Conservation (phyloP, 1,140 invertebrate species). For the Drosophila lacertosa region DNA sequence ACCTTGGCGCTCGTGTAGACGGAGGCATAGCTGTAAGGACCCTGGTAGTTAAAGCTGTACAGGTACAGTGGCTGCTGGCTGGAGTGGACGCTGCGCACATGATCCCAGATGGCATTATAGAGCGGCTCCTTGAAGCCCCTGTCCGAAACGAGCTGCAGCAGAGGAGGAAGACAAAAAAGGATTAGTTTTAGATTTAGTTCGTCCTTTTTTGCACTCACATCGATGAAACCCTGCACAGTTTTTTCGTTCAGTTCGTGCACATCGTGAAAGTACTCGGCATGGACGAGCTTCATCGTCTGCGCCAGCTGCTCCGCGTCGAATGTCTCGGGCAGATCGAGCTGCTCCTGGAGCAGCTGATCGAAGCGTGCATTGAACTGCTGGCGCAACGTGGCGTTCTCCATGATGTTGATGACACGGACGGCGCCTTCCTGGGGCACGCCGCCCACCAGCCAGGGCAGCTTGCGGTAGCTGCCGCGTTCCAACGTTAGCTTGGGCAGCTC, state of each 20-base stretch:
- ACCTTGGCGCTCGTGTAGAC: constrained; percentile 59
- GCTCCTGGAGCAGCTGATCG: constrained; percentile 61
- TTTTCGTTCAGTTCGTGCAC: constrained; percentile 57
- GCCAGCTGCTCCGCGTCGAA: constrained; percentile 19
- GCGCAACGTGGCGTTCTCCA: constrained; percentile 66
- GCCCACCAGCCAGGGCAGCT: constrained; percentile 84
- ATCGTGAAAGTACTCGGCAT: constrained; percentile 68
- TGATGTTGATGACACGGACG: constrained; percentile 80
- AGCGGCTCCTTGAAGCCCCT: constrained; percentile 74
- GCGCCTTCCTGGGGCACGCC: constrained; percentile 84
- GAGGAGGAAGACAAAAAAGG: too few species aligned
- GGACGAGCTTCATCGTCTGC: constrained; percentile 42
- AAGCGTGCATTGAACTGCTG: constrained; percentile 75
- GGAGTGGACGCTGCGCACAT: constrained; percentile 36
- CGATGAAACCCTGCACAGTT: constrained; percentile 68
- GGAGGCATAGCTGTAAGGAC: constrained; percentile 60
- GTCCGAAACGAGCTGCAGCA: constrained; percentile 63
- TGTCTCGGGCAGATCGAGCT: constrained; percentile 66
- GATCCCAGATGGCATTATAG: constrained; percentile 56
- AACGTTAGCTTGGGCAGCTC: constrained; percentile 77
- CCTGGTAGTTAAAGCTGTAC: constrained; percentile 71
- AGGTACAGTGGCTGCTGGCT: constrained; percentile 60
- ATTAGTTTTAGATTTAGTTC: too few species aligned
- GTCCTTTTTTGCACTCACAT: constrained; percentile 83
- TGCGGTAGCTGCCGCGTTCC: constrained; percentile 60